Base-by-base conservation (phyloP, 2,113 vertebrate species). In the chimpanzee (Pan troglodytes) region DNA sequence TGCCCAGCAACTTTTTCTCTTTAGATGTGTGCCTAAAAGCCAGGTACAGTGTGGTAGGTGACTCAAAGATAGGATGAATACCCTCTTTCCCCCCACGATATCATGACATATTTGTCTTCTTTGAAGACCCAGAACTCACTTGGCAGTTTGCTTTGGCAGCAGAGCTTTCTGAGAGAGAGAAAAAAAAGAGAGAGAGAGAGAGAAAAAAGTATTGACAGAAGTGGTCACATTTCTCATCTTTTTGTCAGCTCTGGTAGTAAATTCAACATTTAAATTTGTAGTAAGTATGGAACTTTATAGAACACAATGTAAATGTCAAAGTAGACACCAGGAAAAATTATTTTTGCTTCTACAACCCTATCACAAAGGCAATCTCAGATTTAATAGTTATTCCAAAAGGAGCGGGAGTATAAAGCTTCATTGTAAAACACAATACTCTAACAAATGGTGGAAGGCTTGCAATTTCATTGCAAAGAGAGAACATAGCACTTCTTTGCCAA, bases 91-190 rank as follows among this genome's bases (percentile, higher is more conserved):
- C 55, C 10, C 70, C 55, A 35, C 87, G 80, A 61, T 18, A 12
- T n/a, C 57, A 68, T 43, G 17, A 81, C 30, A 43, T 12, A 78
- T 81, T 55, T 93, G 70, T 94, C 38, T 89, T 14, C 14, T 68
- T 64, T 81, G 30, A 96, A 91, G 57, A 78, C 67, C 22, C 68
- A 90, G 23, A 50, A n/a, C n/a, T 75, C 23, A 35, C 52, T n/a
- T 95, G 84, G 30, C 43, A 90, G 8, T 85, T 76, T 94, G 4
- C 55, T 96, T 97, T 96, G 68, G 14, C 73, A 92, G 55, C 10
- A 93, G 67, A 92, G 27, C 8, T 48, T 97, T 86, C n/a, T 79
- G 52, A 95, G 76, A 68, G 72, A 38, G 38, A 64, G 27, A 61
- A 61, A 4, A 50, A 11, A 2, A 52, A 50, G 35, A 17, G 30